Evolutionary conservation across 2,797 vertebrate genomes (phyloP), one percentile per base, ranked within the genome.

Genomic region (Threskiornis aethiopicus): DNA sequence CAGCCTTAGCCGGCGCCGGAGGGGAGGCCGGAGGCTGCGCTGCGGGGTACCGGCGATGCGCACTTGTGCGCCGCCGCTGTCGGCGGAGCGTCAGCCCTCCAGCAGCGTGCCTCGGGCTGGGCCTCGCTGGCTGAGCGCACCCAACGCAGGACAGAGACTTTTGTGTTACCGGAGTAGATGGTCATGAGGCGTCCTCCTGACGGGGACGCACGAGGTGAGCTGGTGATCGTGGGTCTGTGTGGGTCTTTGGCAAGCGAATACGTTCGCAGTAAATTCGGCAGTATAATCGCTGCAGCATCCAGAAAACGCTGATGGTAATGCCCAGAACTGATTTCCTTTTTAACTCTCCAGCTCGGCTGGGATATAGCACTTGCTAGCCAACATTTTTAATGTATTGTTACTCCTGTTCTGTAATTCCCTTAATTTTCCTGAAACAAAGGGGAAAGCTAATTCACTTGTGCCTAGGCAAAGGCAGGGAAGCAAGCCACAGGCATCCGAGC

Each of bases 1-100:
- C 0, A 0, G 44, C 42, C 29, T 12, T 1, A 1, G 51, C 52
- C 3, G 47, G 49, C 4, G 51, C 67, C 4, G 37, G 28, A 7
- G 62, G 15, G 13, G 21, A 18, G 19, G 54, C 35, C 4, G n/a
- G 42, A 16, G 42, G 10, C 21, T 11, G 21, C 4, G 47, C n/a
- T 4, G 9, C 0, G 79, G 47, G 61, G 6, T 2, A 1, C 0
- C 0, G 41, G 42, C 4, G 66, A 1, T 3, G 7, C 17, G 1
- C 16, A 1, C 35, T 25, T 2, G 20, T 2, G 49, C 47, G 2
- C 8, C 4, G 0, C 65, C 9, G 66, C 75, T n/a, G 5, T 1
- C 3, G 5, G 2, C 1, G 4, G n/a, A 0, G 66, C 2, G 13
- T 2, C 58, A 8, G 64, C 4, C 3, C 33, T 42, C 46, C 61